Conservation (phyloP, 2,797 vertebrate species). For the Nasua narica region DNA sequence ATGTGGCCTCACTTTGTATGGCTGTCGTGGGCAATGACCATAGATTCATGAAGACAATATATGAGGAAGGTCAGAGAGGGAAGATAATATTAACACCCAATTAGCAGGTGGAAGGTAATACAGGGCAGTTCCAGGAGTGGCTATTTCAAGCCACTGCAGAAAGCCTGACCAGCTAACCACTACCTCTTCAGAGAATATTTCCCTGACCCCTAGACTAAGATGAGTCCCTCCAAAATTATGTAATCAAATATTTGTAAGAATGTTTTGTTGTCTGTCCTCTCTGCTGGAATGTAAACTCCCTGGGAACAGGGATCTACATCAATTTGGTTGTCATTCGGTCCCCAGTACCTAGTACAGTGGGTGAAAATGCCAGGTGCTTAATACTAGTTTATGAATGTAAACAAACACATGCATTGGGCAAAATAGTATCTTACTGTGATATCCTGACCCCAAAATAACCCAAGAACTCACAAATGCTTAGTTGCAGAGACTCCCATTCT, state of each 20-base stretch:
- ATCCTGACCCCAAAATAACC: background rate
- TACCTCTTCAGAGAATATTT: background rate
- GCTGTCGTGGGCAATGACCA: background rate
- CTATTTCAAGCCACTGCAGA: background rate
- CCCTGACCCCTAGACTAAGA: background rate
- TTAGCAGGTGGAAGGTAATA: background rate
- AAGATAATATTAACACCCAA: background rate
- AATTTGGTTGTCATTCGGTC: background rate
- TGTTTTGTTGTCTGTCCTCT: background rate
- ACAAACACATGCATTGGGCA: background rate
- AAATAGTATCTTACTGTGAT: background rate
- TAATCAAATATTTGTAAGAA: background rate
- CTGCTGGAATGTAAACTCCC: background rate
- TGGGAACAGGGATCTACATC: background rate
- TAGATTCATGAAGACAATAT: background rate
- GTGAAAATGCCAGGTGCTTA: background rate
- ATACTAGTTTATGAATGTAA: background rate
- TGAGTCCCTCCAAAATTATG: background rate
- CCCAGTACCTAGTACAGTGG: background rate
- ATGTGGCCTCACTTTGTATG: background rate
- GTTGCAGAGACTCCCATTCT: background rate
- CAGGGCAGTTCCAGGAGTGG: too few species aligned
- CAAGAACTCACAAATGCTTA: background rate
- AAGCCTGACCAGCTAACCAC: background rate
- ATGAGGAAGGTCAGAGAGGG: background rate